A percentile compares a stretch with the other conserved stretches of the same genome.
phyloP scores from a whole-genome alignment of 2,888 invertebrate species.

The Drosophila aldrichi region DNA sequence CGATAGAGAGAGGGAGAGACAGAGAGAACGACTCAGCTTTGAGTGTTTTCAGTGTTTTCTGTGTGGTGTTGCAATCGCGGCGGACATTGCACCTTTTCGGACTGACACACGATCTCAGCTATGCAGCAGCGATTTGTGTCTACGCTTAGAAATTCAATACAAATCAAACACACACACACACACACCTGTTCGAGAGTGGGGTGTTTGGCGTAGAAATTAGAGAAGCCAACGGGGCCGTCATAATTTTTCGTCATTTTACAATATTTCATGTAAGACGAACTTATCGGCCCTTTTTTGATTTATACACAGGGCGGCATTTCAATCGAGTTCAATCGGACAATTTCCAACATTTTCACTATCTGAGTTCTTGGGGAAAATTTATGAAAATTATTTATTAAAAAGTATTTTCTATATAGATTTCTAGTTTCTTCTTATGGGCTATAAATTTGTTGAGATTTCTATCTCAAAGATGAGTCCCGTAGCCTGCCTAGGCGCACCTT shows the following conservation, averaged over 20 bases:
- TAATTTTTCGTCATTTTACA: conserved; percentile 55
- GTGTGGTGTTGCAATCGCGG: conserved; percentile 74
- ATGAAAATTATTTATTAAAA: conserved; percentile 83
- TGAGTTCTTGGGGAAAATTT: conserved; percentile 55
- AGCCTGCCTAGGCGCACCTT: conserved; percentile 39
- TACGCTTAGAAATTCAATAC: conserved; percentile 78
- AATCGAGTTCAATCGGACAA: conserved; percentile 15
- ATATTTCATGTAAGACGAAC: conserved; percentile 41
- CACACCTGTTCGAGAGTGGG: conserved; percentile 41
- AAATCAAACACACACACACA: conserved; percentile 29
- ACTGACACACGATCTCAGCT: conserved; percentile 77
- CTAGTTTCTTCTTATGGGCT: conserved; percentile 67
- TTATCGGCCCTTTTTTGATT: conserved; percentile 72
- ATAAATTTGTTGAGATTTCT: conserved; percentile 79
- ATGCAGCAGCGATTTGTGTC: conserved; percentile 79
- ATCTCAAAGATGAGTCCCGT: conserved; percentile 76
- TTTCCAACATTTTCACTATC: conserved; percentile 37
- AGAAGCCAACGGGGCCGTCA: conserved; percentile 54
- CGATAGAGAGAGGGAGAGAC: background rate
- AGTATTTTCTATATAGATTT: conserved; percentile 72
- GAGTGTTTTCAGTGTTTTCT: conserved; percentile 14
- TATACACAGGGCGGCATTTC: conserved; percentile 72
- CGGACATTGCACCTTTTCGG: conserved; percentile 79
- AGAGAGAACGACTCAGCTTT: conserved; percentile 12
- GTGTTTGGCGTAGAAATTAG: conserved; percentile 46